Evolutionary conservation across 2,888 invertebrate species (phyloP).

Genomic region (Cheilosia pagana): DNA sequence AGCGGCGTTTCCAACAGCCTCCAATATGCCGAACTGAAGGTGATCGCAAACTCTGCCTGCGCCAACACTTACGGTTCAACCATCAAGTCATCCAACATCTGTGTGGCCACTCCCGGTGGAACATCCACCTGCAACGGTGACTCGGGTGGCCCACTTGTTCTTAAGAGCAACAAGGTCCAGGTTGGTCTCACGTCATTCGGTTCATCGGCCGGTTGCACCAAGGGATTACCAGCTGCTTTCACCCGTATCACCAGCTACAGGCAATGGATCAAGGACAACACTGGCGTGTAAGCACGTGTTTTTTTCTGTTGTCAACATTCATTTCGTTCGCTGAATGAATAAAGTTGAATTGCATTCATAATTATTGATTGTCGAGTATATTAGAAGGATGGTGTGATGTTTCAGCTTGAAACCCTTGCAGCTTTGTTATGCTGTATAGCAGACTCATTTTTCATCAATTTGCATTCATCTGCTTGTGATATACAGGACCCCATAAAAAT

Average conservation of each 20-base stretch:
- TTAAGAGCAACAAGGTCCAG: not conserved
- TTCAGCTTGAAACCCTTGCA: too few relatives aligned
- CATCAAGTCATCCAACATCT: slow-evolving; percentile 74
- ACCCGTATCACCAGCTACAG: slow-evolving; percentile 78
- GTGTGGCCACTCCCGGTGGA: slow-evolving; percentile 40
- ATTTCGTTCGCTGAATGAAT: not conserved
- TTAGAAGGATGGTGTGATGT: too few relatives aligned
- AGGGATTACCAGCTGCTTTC: slow-evolving; percentile 74
- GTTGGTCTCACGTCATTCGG: slow-evolving; percentile 44
- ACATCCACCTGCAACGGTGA: slow-evolving; percentile 77
- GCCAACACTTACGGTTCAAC: slow-evolving; percentile 29
- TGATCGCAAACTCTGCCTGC: slow-evolving; percentile 78
- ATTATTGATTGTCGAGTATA: too few relatives aligned
- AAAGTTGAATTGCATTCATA: not conserved
- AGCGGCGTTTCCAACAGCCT: slow-evolving; percentile 73
- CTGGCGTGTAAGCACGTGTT: slow-evolving; percentile 72
- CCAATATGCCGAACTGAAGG: slow-evolving; percentile 76
- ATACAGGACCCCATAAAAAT: too few relatives aligned
- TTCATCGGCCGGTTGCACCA: slow-evolving; percentile 13
- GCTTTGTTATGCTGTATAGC: too few relatives aligned
- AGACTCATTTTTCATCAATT: too few relatives aligned
- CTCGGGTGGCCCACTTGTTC: slow-evolving; percentile 47
- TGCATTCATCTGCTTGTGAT: too few relatives aligned
- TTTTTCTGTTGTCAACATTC: not conserved
- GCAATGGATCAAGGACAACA: slow-evolving; percentile 78